A percentile compares a stretch with the other conserved stretches of the same genome.
phyloP scores from a whole-genome alignment of 2,888 invertebrate genomes.

The Tiphia femorata region DNA sequence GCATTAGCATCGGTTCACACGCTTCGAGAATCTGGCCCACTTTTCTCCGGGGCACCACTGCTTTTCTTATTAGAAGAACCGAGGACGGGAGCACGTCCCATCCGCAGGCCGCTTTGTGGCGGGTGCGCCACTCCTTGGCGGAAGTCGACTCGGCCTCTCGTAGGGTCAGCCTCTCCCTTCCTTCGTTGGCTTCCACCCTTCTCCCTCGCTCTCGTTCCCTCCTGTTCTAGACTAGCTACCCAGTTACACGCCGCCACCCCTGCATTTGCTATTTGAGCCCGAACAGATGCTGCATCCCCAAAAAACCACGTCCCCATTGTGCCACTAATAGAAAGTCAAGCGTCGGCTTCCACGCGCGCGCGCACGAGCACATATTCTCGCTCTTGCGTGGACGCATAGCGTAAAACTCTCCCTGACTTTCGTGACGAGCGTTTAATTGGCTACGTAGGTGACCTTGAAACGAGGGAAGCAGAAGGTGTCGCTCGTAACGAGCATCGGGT shows the following conservation, averaged over 20 bases:
- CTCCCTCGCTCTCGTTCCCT: conserved; percentile 26
- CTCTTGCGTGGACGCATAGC: conserved; percentile 2
- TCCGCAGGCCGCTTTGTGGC: conserved; percentile 18
- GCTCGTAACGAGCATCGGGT: no score
- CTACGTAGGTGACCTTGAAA: not conserved
- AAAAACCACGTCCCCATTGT: conserved; percentile 64
- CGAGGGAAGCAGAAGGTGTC: not conserved
- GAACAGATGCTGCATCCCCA: conserved; percentile 64
- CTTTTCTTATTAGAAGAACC: conserved; percentile 29
- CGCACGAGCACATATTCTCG: not conserved
- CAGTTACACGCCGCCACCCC: conserved; percentile 20
- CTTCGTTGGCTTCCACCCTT: conserved; percentile 11
- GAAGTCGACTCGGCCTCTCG: conserved; percentile 49
- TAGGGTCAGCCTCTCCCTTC: conserved; percentile 13
- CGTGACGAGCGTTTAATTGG: conserved; percentile 25
- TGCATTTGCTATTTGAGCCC: conserved; percentile 63
- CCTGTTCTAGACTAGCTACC: no score
- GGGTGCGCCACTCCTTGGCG: conserved; percentile 35
- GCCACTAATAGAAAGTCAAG: conserved; percentile 63
- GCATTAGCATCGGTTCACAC: conserved; percentile 15
- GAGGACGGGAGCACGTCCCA: conserved; percentile 13
- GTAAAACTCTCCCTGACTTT: conserved; percentile 14
- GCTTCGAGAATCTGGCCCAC: conserved; percentile 17
- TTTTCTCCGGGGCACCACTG: conserved; percentile 17
- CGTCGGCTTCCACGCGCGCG: conserved; percentile 36